Evolutionary conservation across 2,113 vertebrate species (phyloP).

Genomic region (Epinephelus lanceolatus): DNA sequence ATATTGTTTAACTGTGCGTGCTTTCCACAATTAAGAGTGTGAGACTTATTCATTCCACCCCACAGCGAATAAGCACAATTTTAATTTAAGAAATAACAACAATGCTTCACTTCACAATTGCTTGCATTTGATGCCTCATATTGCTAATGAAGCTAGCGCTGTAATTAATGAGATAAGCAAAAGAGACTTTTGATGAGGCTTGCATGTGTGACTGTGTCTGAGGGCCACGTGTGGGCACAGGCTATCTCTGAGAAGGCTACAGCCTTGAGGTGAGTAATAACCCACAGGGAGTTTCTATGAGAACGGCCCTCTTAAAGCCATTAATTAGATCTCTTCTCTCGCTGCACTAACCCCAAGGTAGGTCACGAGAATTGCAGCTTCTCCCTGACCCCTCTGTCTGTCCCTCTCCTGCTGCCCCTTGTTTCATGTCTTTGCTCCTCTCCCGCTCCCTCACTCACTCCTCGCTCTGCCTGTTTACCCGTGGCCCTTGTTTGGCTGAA

Average conservation of each 20-base stretch:
- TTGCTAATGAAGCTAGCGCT: constrained; percentile 88
- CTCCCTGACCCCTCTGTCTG: constrained; percentile 52
- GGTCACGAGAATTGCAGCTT: constrained; percentile 59
- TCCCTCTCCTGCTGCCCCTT: constrained; percentile 42
- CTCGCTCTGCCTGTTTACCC: constrained; percentile 47
- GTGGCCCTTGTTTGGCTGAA: constrained; percentile 55
- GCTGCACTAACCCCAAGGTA: constrained; percentile 63
- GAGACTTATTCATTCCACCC: constrained; percentile 74
- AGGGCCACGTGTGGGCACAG: constrained; percentile 52
- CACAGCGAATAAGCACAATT: constrained; percentile 75
- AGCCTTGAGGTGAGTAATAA: constrained; percentile 71
- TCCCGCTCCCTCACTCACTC: constrained; percentile 4
- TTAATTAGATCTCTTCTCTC: constrained; percentile 71
- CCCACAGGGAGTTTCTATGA: constrained; percentile 65
- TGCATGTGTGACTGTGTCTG: constrained; percentile 60
- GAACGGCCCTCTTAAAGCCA: constrained; percentile 54
- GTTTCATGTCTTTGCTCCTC: constrained; percentile 27
- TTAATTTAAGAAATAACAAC: constrained; percentile 80
- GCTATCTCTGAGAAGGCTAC: constrained; percentile 57
- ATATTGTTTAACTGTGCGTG: constrained; percentile 71
- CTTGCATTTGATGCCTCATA: constrained; percentile 83
- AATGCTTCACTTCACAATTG: constrained; percentile 86
- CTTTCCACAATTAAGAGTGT: constrained; percentile 69
- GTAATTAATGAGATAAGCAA: constrained; percentile 92
- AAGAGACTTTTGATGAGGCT: constrained; percentile 82